Conservation (phyloP, 2,797 vertebrate species). For the Muraenolepis orangiensis region DNA sequence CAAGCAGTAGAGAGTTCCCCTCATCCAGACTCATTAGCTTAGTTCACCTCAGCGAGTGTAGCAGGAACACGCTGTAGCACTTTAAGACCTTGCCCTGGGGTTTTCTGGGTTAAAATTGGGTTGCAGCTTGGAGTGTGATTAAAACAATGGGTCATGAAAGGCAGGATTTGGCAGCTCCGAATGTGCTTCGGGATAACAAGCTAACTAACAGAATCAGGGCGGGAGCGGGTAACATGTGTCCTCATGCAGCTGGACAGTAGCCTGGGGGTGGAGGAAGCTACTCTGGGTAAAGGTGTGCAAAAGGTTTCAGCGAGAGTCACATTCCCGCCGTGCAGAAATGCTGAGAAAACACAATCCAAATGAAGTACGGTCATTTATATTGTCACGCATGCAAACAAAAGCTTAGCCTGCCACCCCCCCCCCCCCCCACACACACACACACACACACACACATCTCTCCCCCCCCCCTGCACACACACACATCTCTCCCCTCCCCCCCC, state of each 20-base stretch:
- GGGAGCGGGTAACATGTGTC: not conserved
- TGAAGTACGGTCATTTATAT: slow-evolving; percentile 60
- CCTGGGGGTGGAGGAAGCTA: slow-evolving; percentile 3
- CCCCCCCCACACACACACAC: no score
- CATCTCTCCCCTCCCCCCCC: no score
- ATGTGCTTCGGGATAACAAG: not conserved
- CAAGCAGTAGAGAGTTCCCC: not conserved
- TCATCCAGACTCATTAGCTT: not conserved
- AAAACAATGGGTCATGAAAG: not conserved
- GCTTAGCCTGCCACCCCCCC: no score
- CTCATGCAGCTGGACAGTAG: not conserved
- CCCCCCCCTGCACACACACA: no score
- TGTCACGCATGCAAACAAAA: no score
- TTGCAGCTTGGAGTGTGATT: not conserved
- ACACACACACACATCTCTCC: no score
- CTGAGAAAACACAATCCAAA: slow-evolving; percentile 63
- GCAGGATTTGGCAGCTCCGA: not conserved
- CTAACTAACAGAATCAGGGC: not conserved
- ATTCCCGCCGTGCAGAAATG: slow-evolving; percentile 33
- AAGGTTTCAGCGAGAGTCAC: slow-evolving; percentile 18
- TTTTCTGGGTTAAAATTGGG: not conserved
- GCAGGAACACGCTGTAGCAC: slow-evolving; percentile 27
- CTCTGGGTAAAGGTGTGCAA: slow-evolving; percentile 14
- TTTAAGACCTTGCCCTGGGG: not conserved
- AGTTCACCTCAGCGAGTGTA: not conserved